These are phyloP conservation scores for Artemia sinica DNA, from an alignment of 2,888 invertebrate genomes.

Conservation along the genomic window DNA sequence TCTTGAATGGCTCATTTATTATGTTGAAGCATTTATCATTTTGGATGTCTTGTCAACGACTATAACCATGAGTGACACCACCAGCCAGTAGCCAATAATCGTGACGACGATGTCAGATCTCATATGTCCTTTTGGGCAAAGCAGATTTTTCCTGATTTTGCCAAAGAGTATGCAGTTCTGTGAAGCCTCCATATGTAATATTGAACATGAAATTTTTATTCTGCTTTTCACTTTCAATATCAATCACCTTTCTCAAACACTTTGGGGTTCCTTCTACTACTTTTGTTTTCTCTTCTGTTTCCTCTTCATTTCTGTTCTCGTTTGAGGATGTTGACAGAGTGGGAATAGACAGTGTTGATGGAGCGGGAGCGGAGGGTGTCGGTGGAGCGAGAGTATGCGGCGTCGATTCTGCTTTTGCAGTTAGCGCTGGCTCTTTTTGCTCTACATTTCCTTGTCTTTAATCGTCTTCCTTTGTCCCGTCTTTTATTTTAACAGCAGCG, in stretches of 20 bases:
- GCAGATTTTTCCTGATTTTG: constrained; percentile 92
- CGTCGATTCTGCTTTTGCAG: too few species aligned
- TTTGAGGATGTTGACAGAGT: neutral
- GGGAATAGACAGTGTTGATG: neutral
- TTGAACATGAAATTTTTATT: constrained; percentile 94
- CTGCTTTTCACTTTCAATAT: constrained; percentile 17
- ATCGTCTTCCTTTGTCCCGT: constrained; percentile 28
- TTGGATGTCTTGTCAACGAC: constrained; percentile 98
- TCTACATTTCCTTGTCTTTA: constrained; percentile 26
- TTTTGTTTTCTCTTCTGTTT: constrained; percentile 28
- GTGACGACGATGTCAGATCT: constrained; percentile 95
- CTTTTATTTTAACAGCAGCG: neutral
- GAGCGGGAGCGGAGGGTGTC: neutral
- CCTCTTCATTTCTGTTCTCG: constrained; percentile 31
- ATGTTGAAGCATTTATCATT: constrained; percentile 92
- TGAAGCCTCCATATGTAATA: constrained; percentile 97
- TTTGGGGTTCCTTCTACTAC: constrained; percentile 44
- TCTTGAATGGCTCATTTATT: constrained; percentile 98
- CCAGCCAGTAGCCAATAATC: constrained; percentile 99
- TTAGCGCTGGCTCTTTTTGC: constrained; percentile 28
- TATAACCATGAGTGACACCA: constrained; percentile 96
- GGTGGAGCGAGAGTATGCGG: neutral
- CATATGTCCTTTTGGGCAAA: constrained; percentile 83
- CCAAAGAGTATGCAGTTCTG: constrained; percentile 96
- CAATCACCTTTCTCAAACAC: constrained; percentile 22